Base-by-base conservation (phyloP, 1,140 invertebrate genomes). In the Stegodyphus mimosarum region DNA sequence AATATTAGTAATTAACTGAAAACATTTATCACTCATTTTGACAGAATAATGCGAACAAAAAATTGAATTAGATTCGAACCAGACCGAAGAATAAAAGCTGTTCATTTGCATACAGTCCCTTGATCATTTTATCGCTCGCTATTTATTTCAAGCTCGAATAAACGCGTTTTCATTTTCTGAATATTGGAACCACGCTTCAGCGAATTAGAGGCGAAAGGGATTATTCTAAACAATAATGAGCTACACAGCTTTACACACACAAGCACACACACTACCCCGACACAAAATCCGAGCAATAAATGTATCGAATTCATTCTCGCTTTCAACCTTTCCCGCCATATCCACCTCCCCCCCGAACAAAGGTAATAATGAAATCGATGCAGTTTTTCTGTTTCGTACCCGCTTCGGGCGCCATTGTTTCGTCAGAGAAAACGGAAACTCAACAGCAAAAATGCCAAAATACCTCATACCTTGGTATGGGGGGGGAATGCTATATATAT, bases 141-240 rank as follows among this genome's bases (percentile, higher is more conserved):
- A 84, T 84, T 84, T 76, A 84, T 84, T 84, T 69, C 81, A 84
- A 84, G 81, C 81, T 49, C 70, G 79, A 81, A 81, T 73, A 66
- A 73, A 81, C 79, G 70, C 70, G 79, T 81, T 81, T 84, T 84
- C 81, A 84, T 84, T 84, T 84, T 76, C 60, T n/a, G 81, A 75
- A 84, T 79, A 79, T 71, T 48, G 33, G 55, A 67, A 17, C 64
- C 51, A 84, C 81, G 81, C 71, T 76, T 33, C 63, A 60, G n/a
- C 64, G 73, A 84, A 75, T 84, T 76, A 84, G 73, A 75, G 64
- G 81, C 63, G 81, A 76, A 84, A 69, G 64, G 76, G 81, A 84
- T 84, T 84, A 84, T 51, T 15, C 63, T 18, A 49, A 84, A 76
- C 72, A 69, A 75, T 84, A 84, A 84, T 84, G 81, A 84, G 81